Base-by-base conservation (phyloP, 2,888 invertebrate species). In the Hedychridium roseum region DNA sequence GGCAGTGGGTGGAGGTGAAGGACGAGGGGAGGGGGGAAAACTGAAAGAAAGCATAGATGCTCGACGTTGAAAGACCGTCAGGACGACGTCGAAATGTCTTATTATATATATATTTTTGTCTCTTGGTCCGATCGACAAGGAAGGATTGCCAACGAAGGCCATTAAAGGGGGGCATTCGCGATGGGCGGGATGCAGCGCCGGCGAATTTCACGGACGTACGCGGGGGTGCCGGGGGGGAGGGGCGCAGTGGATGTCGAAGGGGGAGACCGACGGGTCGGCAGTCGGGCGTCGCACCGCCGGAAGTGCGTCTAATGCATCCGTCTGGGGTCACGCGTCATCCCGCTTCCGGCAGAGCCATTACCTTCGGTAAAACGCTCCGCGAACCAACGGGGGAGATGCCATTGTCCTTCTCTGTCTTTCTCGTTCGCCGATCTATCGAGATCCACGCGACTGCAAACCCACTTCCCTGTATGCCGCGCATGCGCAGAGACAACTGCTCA, bases 301-400 rank as follows among this genome's bases (percentile, higher is more conserved):
- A 83, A 83, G 83, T 83, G 80, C 83, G 82, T 82, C 83, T 83
- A 83, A 83, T 83, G 83, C 82, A 83, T 83, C 83, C 83, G 82
- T 76, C 76, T 77, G 71, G 76, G 78, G 76, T 76, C 76, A 75
- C 76, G 74, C 74, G 77, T 73, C 76, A 73, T 73, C 73, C 65
- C 71, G 70, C 71, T 78, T 77, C 78, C 78, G 74, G 70, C 62
- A 65, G 65, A 62, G 69, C 74, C 76, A 77, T 77, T 77, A 76
- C 66, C 70, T 66, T 67, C 64, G 61, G 64, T 61, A 57, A 64
- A 64, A 54, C 51, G 64, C 51, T 55, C 61, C 57, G 65, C 46
- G 51, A 43, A 52, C 46, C 3, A 20, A 16, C 18, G 3, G 57
- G 57, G 61, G 50, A 54, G n/a, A n/a, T n/a, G n/a, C n/a, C n/a